Evolutionary conservation across 2,888 invertebrate species (phyloP), one percentile per base, ranked within the genome.

Genomic region (Nymphalis polychloros): DNA sequence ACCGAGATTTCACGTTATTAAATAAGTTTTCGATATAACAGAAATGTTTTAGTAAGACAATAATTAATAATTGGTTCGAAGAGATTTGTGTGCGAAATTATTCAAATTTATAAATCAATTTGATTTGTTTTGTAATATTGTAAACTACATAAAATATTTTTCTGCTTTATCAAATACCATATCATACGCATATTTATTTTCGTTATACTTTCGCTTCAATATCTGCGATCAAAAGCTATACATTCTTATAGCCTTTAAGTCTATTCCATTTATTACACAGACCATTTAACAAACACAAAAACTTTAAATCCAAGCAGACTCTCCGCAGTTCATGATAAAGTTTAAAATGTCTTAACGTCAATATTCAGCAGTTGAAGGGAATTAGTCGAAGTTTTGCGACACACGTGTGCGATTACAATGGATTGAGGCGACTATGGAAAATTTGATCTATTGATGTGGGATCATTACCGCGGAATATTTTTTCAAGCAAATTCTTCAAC

Each of bases 381-480:
- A 59, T 69, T 71, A 69, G 55, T 46, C 67, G 62, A 52, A 72
- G 62, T 70, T 72, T 70, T 57, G 55, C 66, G 64, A 60, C 69
- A 71, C 73, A 76, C 73, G 73, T 76, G 73, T 71, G 52, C 63
- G 64, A 73, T 76, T 73, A 77, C 73, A 77, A 76, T 69, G 73
- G 67, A 64, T 69, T 73, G 66, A 66, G 69, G 69, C 69, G 62
- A 65, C 71, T 73, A 71, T 75, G 72, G 69, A 72, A 71, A 72
- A 72, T 74, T 73, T 73, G 68, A 72, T 75, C 70, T 73, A 75
- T 76, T 75, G 68, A 71, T 72, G 68, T 62, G 63, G 63, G 69
- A 65, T 64, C 50, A 69, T 69, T 68, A 72, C 65, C 63, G 13
- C 63, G 17, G 63, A 59, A 68, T 65, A 59, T 63, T 55, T 64